Base-by-base conservation (phyloP, 1,140 invertebrate species). In the Reticulitermes speratus region DNA sequence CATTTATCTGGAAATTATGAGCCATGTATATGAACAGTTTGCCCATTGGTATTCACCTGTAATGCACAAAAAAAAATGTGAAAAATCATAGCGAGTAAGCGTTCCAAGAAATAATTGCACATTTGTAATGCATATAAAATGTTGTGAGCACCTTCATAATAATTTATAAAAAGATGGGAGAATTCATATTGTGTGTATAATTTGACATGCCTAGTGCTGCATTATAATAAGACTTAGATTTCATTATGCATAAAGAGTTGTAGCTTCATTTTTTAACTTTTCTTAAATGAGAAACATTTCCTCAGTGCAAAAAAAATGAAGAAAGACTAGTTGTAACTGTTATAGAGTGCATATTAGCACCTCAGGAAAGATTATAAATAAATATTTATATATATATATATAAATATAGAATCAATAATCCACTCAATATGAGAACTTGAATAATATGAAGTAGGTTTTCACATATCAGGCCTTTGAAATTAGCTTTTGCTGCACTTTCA, bases 381-480 rank as follows among this genome's bases (percentile, higher is more conserved):
- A 55, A 75, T 75, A 75, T 11, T 12, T 75, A 75, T 75, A 75
- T 30, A 69, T n/a, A 69, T 69, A 69, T 3, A 75, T 75, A 75
- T 75, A 75, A 65, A 65, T 75, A 75, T 30, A 75, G n/a, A 7
- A 75, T 75, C 65, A 30, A 19, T 65, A 65, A 75, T 75, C n/a
- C 65, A 75, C 25, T 75, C 65, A 75, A 8, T 75, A 75, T 75
- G n/a, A 75, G 65, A 75, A 75, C 14, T 75, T 30, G 65, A 75
- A 75, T n/a, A 11, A 75, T 45, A 85, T 85, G 52, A 44, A 85
- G 85, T 69, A 69, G 55, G 44, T 75, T 85, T 85, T 85, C 52
- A 85, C 85, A 85, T 85, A 85, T 85, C 85, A 85, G 85, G 85
- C 69, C 85, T 30, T 45, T 84, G 7, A 84, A 44, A 84, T 32